These are phyloP conservation scores for Horisme vitalbata DNA, from an alignment of 2,888 invertebrate genomes.

Conservation along the genomic window DNA sequence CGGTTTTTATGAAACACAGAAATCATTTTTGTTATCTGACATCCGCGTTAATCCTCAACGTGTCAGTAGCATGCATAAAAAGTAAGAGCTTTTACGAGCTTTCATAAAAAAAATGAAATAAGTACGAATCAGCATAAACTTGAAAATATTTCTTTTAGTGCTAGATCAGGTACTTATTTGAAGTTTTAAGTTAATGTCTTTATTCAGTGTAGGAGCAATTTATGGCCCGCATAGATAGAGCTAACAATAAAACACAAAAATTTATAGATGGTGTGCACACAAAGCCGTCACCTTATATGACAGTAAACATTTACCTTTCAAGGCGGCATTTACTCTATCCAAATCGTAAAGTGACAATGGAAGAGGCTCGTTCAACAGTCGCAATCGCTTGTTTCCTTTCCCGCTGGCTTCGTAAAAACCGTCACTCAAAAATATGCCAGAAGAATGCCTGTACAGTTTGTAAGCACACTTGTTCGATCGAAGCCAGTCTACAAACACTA, in stretches of 20 bases:
- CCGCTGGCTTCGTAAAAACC: constrained; percentile 61
- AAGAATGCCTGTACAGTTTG: constrained; percentile 75
- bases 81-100: constrained; percentile 44
- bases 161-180: constrained; percentile 23
- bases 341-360: constrained; percentile 77
- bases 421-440: constrained; percentile 78
- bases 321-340: constrained; percentile 79
- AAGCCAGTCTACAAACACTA: constrained; percentile 75
- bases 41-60: constrained; percentile 41
- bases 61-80: constrained; percentile 43
- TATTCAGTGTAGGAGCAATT: constrained; percentile 27
- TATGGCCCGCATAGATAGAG: constrained; percentile 22
- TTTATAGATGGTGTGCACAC: constrained; percentile 58
- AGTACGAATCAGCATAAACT: constrained; percentile 31
- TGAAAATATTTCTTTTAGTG: constrained; percentile 24
- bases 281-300: constrained; percentile 60
- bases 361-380: constrained; percentile 76
- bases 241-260: constrained; percentile 51
- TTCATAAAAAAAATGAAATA: constrained; percentile 31
- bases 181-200: constrained; percentile 25
- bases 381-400: constrained; percentile 62
- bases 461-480: constrained; percentile 76
- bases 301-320: constrained; percentile 79
- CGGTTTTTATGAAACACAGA: constrained; percentile 34
- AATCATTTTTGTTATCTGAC: constrained; percentile 35